Base-by-base conservation (phyloP, 2,888 invertebrate genomes). In the Lasioglossum vierecki region DNA sequence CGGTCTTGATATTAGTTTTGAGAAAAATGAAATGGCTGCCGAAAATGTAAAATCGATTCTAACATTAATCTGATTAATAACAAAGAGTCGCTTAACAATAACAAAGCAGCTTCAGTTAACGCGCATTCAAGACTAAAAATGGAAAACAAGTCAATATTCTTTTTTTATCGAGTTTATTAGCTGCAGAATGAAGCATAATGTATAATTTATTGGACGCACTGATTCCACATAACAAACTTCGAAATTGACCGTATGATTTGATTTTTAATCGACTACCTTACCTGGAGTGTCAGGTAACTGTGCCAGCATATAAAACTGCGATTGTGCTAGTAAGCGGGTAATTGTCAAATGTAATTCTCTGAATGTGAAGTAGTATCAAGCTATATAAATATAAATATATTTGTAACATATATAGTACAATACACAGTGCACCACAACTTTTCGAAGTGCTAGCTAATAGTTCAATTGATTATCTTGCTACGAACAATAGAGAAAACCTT, bases 311-410 rank as follows among this genome's bases (percentile, higher is more conserved):
- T 35, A 73, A 82, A 82, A 77, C 68, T 76, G 76, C 82, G 83
- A 80, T 78, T 70, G 78, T 73, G 79, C 79, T 83, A 84, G 63
- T 49, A 81, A 72, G 53, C 70, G 41, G 26, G 44, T 81, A 72
- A 83, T 77, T 79, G 63, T 82, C 74, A 77, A 71, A 72, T 49
- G 66, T 77, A 83, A 71, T 57, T 83, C 79, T 83, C 60, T 86
- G 87, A 90, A 89, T 90, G 86, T 89, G 90, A 90, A 90, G 89
- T 90, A 90, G 89, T 88, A 87, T 85, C 77, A 84, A 82, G 85
- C 30, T 63, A 63, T 63, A 63, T 63, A 63, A 63, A 63, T 63
- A 63, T 63, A 63, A 63, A 73, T 83, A 76, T 78, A 46, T 79
- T 82, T 83, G 71, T 83, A 77, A 41, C 18, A 66, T 77, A 66